phyloP scores from a whole-genome alignment of 2,797 vertebrate genomes.

The Ataeniobius toweri region DNA sequence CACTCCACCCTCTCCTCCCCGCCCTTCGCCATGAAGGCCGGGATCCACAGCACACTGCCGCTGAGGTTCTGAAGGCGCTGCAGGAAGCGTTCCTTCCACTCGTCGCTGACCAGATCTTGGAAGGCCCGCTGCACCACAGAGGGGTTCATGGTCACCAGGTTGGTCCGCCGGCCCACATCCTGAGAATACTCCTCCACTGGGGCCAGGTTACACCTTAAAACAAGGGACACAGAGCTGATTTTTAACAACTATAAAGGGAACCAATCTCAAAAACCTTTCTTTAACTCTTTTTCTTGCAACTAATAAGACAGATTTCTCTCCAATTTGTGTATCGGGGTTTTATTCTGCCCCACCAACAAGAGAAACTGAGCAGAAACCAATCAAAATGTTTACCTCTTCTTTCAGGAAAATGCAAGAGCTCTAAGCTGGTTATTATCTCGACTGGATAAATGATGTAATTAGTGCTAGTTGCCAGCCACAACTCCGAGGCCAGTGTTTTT shows the following conservation, averaged over 20 bases:
- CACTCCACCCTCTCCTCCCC: constrained; percentile 94
- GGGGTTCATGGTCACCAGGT: constrained; percentile 97
- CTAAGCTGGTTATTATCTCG: neutral
- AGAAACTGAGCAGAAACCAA: neutral
- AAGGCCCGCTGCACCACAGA: constrained; percentile 96
- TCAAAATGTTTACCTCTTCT: neutral
- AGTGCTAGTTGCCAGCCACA: neutral
- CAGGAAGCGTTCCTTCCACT: constrained; percentile 89
- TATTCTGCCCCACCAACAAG: too few relatives aligned
- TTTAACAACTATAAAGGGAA: neutral
- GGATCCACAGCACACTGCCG: constrained; percentile 95
- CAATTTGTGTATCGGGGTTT: neutral
- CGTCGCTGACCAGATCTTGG: constrained; percentile 90
- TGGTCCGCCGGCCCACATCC: constrained; percentile 89
- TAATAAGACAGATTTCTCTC: neutral
- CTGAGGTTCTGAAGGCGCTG: constrained; percentile 88
- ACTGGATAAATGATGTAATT: constrained; percentile 1
- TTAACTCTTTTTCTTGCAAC: neutral
- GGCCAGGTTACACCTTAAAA: constrained; percentile 92
- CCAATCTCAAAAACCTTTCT: neutral
- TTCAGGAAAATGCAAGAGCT: neutral
- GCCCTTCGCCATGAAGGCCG: constrained; percentile 96
- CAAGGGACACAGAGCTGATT: neutral
- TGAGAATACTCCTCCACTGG: constrained; percentile 89
- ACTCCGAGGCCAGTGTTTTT: neutral